Base-by-base conservation (phyloP, 2,113 vertebrate genomes). In the Empidonax traillii region DNA sequence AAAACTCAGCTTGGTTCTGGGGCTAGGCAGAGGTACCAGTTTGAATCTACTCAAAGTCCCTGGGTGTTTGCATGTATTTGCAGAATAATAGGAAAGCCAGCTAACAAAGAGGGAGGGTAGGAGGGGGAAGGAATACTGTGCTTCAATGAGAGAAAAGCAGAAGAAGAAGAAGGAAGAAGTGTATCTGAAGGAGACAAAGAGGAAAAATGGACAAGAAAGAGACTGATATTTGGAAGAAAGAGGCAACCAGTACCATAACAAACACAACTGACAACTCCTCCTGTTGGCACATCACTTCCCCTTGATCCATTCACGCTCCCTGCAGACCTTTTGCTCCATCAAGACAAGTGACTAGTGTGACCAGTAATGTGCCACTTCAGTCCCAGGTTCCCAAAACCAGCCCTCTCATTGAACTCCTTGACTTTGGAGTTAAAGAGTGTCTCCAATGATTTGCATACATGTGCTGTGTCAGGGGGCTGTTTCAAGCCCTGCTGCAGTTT, bases 1-100 rank as follows among this genome's bases (percentile, higher is more conserved):
- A 85, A 93, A 90, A 89, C 51, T 89, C 53, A 65, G 49, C n/a
- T 72, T 71, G 75, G n/a, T 93, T 93, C 72, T 87, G 75, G 8
- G 51, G 44, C 66, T 79, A 90, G 62, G 33, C 16, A 65, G 85
- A 78, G 28, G 39, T 89, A 94, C 24, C 24, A 37, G 31, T 41
- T 4, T 91, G 78, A 88, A 77, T 73, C 55, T 62, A 35, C 65
- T 55, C 7, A 0, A 53, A 84, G 44, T 81, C 69, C 13, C 39
- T 59, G 17, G 8, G 35, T 53, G 43, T 83, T 90, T 85, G 46
- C 67, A 59, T 69, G 25, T 79, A 90, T 93, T 91, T 69, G 39
- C 71, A 90, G 72, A 80, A 63, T 85, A 95, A 93, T 51, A 61
- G 52, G 33, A 74, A 82, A 83, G 56, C 27, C 55, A 83, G 33